A percentile compares a stretch with the other conserved stretches of the same genome.
Conservation (phyloP, 1,140 invertebrate genomes). For the Tribolium madens region DNA sequence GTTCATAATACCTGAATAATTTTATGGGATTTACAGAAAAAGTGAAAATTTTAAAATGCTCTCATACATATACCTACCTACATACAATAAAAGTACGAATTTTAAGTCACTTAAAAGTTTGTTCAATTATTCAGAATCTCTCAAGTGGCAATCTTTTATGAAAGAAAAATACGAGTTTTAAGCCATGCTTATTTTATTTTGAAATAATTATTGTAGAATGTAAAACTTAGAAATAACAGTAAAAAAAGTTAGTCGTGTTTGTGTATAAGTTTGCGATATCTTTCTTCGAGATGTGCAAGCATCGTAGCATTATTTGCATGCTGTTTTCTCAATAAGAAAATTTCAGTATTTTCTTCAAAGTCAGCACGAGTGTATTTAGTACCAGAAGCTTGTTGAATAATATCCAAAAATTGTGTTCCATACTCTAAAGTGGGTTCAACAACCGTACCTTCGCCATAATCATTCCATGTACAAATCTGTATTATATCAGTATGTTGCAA, state of each 20-base stretch:
- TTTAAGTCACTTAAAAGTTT: too few species aligned
- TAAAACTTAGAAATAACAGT: too few species aligned
- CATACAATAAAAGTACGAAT: too few species aligned
- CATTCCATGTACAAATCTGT: conserved; percentile 14
- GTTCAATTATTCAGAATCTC: too few species aligned
- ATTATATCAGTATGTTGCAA: background rate
- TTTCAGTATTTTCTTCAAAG: conserved; percentile 3
- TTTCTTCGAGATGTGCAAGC: background rate
- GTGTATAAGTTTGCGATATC: background rate
- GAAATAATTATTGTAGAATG: too few species aligned
- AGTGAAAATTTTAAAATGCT: too few species aligned
- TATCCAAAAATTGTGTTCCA: conserved; percentile 14
- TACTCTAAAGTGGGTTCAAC: conserved; percentile 2
- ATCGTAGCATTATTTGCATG: conserved; percentile 13
- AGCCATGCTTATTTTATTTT: too few species aligned
- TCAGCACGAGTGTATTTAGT: background rate
- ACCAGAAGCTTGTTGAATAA: background rate
- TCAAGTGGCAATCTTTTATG: too few species aligned
- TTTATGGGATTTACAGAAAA: too few species aligned
- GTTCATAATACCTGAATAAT: too few species aligned
- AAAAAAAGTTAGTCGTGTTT: conserved; percentile 7
- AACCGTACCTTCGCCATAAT: conserved; percentile 11
- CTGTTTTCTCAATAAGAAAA: background rate
- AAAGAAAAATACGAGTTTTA: too few species aligned
- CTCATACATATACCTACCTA: too few species aligned